These are phyloP conservation scores for Merodon equestris DNA, from an alignment of 2,888 invertebrate species.

Conservation along the genomic window DNA sequence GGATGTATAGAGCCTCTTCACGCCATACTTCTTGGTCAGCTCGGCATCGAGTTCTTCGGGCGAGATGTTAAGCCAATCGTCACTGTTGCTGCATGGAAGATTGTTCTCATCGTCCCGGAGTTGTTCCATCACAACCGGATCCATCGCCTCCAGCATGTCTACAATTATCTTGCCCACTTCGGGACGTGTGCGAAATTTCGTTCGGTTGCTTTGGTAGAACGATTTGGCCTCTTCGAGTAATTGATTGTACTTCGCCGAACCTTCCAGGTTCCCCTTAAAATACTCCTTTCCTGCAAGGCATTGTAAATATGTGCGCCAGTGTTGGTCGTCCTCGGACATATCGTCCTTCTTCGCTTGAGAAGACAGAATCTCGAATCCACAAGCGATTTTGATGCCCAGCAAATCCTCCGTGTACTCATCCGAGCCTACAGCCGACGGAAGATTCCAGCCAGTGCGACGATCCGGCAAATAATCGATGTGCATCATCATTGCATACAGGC, in stretches of 20 bases:
- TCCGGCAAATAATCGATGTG: conserved; percentile 90
- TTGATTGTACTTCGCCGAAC: conserved; percentile 87
- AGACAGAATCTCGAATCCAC: conserved; percentile 93
- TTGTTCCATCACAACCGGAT: conserved; percentile 80
- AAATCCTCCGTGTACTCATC: conserved; percentile 85
- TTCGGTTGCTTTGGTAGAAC: conserved; percentile 83
- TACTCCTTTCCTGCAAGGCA: conserved; percentile 89
- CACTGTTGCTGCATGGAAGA: conserved; percentile 83
- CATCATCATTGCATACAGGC: conserved; percentile 93
- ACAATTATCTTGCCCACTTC: conserved; percentile 81
- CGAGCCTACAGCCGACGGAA: conserved; percentile 80
- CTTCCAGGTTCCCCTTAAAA: conserved; percentile 88
- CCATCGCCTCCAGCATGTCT: conserved; percentile 77
- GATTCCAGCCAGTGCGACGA: conserved; percentile 87
- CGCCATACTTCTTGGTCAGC: conserved; percentile 85
- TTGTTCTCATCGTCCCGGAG: conserved; percentile 80
- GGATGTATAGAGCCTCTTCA: conserved; percentile 80
- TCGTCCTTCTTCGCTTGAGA: conserved; percentile 81
- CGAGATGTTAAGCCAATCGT: conserved; percentile 90
- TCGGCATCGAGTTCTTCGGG: conserved; percentile 90
- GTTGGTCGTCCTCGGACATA: conserved; percentile 81
- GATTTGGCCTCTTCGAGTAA: conserved; percentile 86
- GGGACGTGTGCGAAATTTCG: conserved; percentile 80
- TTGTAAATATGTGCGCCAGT: conserved; percentile 86
- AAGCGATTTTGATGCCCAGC: conserved; percentile 92